Conservation (phyloP, 2,888 invertebrate species). For the Scaptomyza flava region DNA sequence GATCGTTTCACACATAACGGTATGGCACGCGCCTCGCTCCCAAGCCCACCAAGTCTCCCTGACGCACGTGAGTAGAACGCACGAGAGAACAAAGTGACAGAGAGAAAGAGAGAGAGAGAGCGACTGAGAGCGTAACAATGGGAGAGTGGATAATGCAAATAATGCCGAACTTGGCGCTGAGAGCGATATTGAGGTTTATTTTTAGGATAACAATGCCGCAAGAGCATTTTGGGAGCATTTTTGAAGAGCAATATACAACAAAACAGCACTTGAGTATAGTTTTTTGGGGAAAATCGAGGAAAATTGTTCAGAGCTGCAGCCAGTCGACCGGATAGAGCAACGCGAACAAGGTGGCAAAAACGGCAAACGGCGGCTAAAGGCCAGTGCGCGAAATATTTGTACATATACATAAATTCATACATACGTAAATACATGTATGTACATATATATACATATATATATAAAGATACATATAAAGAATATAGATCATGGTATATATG, state of each 20-base stretch:
- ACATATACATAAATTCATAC: slow-evolving; percentile 26
- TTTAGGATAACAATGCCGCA: slow-evolving; percentile 75
- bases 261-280: slow-evolving; percentile 42
- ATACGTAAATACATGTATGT: slow-evolving; percentile 3
- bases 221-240: slow-evolving; percentile 45
- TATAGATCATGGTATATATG: slow-evolving; percentile 49
- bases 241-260: slow-evolving; percentile 56
- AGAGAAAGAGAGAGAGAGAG: background rate
- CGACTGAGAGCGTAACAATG: background rate
- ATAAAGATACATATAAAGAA: slow-evolving; percentile 34
- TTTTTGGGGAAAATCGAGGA: slow-evolving; percentile 63
- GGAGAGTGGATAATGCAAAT: slow-evolving; percentile 5
- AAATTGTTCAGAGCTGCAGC: slow-evolving; percentile 57
- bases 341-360: slow-evolving; percentile 64
- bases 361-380: slow-evolving; percentile 45
- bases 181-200: slow-evolving; percentile 55
- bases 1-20: slow-evolving; percentile 63
- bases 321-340: slow-evolving; percentile 74
- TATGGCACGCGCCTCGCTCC: slow-evolving; percentile 66
- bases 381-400: slow-evolving; percentile 64
- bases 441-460: slow-evolving; percentile 1
- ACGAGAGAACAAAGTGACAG: slow-evolving; percentile 15
- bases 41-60: slow-evolving; percentile 30
- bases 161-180: slow-evolving; percentile 20
- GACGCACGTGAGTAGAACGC: slow-evolving; percentile 61